A percentile compares a stretch with the other conserved stretches of the same genome.
phyloP scores from a whole-genome alignment of 2,797 vertebrate species.

The Varecia variegata region DNA sequence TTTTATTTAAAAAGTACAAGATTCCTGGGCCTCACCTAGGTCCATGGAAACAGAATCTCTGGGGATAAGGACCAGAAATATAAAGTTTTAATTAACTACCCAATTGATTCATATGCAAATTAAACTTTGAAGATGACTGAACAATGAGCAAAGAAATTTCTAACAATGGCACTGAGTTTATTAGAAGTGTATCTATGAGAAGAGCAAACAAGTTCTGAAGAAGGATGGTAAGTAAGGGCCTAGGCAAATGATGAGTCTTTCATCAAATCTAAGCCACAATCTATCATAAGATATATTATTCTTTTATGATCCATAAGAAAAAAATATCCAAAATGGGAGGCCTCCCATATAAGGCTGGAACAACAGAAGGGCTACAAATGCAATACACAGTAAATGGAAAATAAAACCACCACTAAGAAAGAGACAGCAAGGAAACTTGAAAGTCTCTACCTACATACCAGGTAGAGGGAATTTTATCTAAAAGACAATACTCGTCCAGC shows the following conservation, averaged over 20 bases:
- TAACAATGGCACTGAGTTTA: neutral
- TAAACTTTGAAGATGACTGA: neutral
- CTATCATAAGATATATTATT: neutral
- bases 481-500: neutral
- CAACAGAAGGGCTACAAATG: neutral
- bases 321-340: neutral
- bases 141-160: neutral
- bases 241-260: neutral
- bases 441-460: neutral
- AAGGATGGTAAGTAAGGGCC: neutral
- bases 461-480: neutral
- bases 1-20: conserved; percentile 4
- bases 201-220: conserved; percentile 1
- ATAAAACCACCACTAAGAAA: neutral
- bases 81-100: neutral
- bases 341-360: neutral
- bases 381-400: neutral
- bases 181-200: neutral
- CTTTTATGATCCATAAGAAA: neutral
- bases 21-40: neutral
- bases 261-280: neutral
- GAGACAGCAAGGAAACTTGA: neutral
- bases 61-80: neutral
- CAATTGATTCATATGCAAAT: neutral
- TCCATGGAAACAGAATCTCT: conserved; percentile 19